Evolutionary conservation across 2,113 vertebrate genomes (phyloP).

Genomic region (Labeo catla): DNA sequence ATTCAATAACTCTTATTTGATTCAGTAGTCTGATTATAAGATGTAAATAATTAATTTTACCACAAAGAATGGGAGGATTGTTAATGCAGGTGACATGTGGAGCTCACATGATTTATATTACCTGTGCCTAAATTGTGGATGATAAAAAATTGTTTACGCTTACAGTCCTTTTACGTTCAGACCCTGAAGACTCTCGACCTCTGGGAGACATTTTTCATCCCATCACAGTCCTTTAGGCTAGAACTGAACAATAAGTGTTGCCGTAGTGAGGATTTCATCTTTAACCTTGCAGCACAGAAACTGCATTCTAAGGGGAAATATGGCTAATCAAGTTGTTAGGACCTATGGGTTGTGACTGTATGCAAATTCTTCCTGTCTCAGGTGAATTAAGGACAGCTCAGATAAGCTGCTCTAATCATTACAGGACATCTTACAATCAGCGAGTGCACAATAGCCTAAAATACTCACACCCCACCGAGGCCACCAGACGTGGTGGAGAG

Average conservation of each 20-base stretch:
- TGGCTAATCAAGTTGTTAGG: slow-evolving; percentile 32
- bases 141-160: slow-evolving; percentile 64
- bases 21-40: slow-evolving; percentile 29
- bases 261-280: not conserved
- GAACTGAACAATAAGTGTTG: slow-evolving; percentile 23
- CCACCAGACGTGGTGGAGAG: not conserved
- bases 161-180: slow-evolving; percentile 37
- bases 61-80: slow-evolving; percentile 52
- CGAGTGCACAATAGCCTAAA: not conserved
- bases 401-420: slow-evolving; percentile 25
- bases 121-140: slow-evolving; percentile 60
- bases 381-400: slow-evolving; percentile 1
- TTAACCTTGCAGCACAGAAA: slow-evolving; percentile 49
- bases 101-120: slow-evolving; percentile 61
- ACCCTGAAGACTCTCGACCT: slow-evolving; percentile 45
- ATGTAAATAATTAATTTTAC: slow-evolving; percentile 58
- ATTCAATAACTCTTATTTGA: slow-evolving; percentile 40
- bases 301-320: slow-evolving; percentile 22
- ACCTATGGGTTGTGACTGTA: slow-evolving; percentile 24
- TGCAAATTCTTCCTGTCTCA: slow-evolving; percentile 29
- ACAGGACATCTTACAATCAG: slow-evolving; percentile 21
- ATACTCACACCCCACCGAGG: not conserved
- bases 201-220: slow-evolving; percentile 58
- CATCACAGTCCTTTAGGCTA: slow-evolving; percentile 24
- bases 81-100: slow-evolving; percentile 62